Base-by-base conservation (phyloP, 2,888 invertebrate species). In the Eupithecia abbreviata region DNA sequence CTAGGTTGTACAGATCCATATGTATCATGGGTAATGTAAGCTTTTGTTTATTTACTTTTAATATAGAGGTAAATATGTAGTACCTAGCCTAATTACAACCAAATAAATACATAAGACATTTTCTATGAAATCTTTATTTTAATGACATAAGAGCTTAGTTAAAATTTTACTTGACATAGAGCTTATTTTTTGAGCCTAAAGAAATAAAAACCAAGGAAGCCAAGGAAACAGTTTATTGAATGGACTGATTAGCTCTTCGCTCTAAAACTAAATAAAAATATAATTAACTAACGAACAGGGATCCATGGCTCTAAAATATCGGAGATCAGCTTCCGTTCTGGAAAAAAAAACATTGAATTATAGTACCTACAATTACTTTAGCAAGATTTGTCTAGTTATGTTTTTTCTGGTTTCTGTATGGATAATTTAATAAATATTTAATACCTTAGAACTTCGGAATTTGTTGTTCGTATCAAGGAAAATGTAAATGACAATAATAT, bases 281-380 rank as follows among this genome's bases (percentile, higher is more conserved):
- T 30, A 58, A 74, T 68, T 72, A 80, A 84, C 92, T 95, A 97
- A 90, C 97, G 97, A 83, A 97, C 92, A 80, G 97, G 97, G 70
- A 94, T 89, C 97, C 97, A 97, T 10, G 92, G 91, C 81, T 96
- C 95, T 55, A 97, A 86, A 58, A 97, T 90, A 13, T 97, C 96
- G 12, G 89, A 95, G 88, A 94, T 96, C 88, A 96, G 96, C 89
- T 95, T 96, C 69, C 95, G 95, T 81, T 95, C 97, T 97, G 92
- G 79, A 96, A 95, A 71, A 82, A 84, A 82, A 79, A 82, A 55
- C 30, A 30, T 30, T 30, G 30, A 30, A 30, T 30, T 30, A 30
- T 30, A 30, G 30, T 30, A 30, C 30, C 30, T 30, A 30, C 0
- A 30, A 30, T 30, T 30, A 30, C 30, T 30, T 30, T 30, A 1